These are phyloP conservation scores for Lagenorhynchus albirostris DNA, from an alignment of 2,113 vertebrate species.

Conservation along the genomic window DNA sequence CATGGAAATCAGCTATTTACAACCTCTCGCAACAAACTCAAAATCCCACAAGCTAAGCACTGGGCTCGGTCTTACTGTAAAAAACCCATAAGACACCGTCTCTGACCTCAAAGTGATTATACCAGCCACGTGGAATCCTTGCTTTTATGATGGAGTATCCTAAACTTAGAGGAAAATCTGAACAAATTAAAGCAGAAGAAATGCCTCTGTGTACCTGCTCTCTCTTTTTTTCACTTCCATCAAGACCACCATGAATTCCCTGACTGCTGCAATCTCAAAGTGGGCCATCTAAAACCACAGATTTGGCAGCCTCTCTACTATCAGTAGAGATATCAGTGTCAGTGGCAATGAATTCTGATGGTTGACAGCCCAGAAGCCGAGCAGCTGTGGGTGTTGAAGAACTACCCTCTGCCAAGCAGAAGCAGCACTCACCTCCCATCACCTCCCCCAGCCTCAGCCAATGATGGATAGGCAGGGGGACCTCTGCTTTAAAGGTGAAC, in stretches of 20 bases:
- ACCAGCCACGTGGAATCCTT: background rate
- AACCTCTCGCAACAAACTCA: background rate
- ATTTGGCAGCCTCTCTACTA: background rate
- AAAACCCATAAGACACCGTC: background rate
- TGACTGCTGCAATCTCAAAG: background rate
- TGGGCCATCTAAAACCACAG: background rate
- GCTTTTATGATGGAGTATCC: background rate
- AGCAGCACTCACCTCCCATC: accelerated
- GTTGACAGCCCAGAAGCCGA: background rate
- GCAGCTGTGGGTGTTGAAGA: background rate
- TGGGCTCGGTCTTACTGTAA: background rate
- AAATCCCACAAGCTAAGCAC: background rate
- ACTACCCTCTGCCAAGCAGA: background rate
- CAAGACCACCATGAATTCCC: background rate
- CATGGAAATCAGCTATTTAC: background rate
- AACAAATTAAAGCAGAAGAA: background rate
- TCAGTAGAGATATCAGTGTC: background rate
- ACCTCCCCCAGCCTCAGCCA: background rate
- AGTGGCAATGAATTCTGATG: background rate
- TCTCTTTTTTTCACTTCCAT: background rate
- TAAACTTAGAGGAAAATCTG: background rate
- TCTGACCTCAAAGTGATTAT: background rate
- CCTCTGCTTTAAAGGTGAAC: background rate
- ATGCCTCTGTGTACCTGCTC: background rate
- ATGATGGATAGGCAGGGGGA: background rate